Evolutionary conservation across 2,113 vertebrate species (phyloP), one percentile per base, ranked within the genome.

Genomic region (Irena cyanogastra): DNA sequence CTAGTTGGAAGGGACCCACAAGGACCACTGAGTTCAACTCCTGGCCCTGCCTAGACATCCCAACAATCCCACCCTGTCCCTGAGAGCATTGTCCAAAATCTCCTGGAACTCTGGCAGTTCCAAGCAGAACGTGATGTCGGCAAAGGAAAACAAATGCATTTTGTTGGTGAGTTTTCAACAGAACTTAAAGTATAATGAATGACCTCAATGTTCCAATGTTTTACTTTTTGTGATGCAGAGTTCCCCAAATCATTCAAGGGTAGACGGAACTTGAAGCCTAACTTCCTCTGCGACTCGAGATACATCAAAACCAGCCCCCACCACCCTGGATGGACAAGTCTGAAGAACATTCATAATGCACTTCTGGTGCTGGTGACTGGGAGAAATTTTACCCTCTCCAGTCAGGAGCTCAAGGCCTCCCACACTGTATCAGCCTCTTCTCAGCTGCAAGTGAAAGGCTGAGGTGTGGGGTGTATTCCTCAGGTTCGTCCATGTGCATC

Each of bases 371-470:
- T 39, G 7, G 3, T 6, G 37, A 52, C 39, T 5, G 39, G 71
- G n/a, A 44, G n/a, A 68, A 83, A 72, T 16, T 31, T 47, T n/a
- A 0, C 37, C 69, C 27, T 33, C 24, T 44, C 11, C 69, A 47
- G 26, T 5, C 54, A 84, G 52, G 52, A 74, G 53, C 66, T 83
- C 88, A 22, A 30, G 26, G 69, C 26, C 42, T 63, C 50, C 8
- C 4, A 37, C 16, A 54, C 27, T 10, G 1, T 2, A 13, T 13
- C 69, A 85, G 44, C 20, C 16, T 23, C 35, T 13, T 1, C 0
- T 3, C 59, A 81, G 64, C 21, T 23, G 12, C 45, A n/a, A 26
- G 24, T 20, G 57, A 44, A 39, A 59, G 22, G 11, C 22, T 7
- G 28, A 24, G 31, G 3, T 16, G 7, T 1, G 3, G 24, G 22